These are phyloP conservation scores for Austrofundulus limnaeus DNA, from an alignment of 2,113 vertebrate genomes.

Conservation along the genomic window DNA sequence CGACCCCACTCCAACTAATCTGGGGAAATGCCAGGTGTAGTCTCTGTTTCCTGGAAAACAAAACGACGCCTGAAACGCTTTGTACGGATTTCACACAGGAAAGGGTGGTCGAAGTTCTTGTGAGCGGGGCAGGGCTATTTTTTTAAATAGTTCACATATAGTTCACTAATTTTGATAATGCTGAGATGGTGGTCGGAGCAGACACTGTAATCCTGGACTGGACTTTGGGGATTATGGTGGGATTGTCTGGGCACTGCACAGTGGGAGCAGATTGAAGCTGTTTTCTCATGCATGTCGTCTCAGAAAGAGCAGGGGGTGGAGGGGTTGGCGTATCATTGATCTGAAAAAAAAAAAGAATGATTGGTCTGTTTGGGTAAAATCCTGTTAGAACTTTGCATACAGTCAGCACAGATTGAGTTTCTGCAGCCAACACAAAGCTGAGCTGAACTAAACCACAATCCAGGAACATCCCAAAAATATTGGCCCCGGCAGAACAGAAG, in stretches of 20 bases:
- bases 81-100: not conserved
- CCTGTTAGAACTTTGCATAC: constrained; percentile 8
- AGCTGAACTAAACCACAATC: not conserved
- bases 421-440: not conserved
- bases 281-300: constrained; percentile 47
- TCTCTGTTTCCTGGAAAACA: constrained; percentile 27
- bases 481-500: not conserved
- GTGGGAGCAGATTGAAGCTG: constrained; percentile 49
- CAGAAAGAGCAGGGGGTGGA: not conserved
- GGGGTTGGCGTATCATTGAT: constrained; percentile 43
- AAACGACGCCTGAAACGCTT: not conserved
- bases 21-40: constrained; percentile 25
- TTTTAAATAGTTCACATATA: constrained; percentile 39
- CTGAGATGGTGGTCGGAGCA: constrained; percentile 46
- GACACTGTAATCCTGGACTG: constrained; percentile 67
- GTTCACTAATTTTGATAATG: constrained; percentile 56
- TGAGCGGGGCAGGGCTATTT: not conserved
- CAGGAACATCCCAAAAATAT: constrained; percentile 8
- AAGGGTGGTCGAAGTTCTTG: not conserved
- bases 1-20: constrained; percentile 31
- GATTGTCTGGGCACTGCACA: constrained; percentile 66
- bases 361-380: constrained; percentile 32
- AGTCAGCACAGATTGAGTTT: constrained; percentile 13
- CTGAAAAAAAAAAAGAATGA: constrained; percentile 12
- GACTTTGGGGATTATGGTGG: constrained; percentile 63